Conservation (phyloP, 2,113 vertebrate species). For the Ictalurus furcatus region DNA sequence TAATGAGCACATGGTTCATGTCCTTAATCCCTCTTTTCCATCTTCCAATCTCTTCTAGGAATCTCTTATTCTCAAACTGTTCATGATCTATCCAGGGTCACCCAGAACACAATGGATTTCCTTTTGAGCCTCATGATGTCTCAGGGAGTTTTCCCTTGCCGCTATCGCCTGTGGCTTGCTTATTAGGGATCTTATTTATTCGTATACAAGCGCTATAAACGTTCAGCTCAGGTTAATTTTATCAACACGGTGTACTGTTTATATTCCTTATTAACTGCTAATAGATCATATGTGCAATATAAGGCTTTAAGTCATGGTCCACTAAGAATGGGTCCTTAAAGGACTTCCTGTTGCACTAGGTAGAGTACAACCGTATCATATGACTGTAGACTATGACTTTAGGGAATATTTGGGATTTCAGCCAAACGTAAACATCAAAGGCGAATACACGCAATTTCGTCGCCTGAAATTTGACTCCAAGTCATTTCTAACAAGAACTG, state of each 20-base stretch:
- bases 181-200: neutral
- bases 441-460: too few species aligned
- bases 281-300: neutral
- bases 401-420: too few species aligned
- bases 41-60: neutral
- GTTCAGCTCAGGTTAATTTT: neutral
- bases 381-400: too few species aligned
- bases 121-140: neutral
- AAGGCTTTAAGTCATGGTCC: too few species aligned
- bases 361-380: too few species aligned
- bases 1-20: too few species aligned
- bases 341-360: too few species aligned
- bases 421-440: neutral
- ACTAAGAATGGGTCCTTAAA: too few species aligned
- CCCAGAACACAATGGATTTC: neutral
- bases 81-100: neutral
- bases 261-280: neutral
- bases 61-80: neutral
- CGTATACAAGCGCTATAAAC: neutral
- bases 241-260: too few species aligned
- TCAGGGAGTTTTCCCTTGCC: neutral
- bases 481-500: too few species aligned
- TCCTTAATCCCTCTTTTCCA: neutral
- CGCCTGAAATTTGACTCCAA: too few species aligned
- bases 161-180: neutral